A percentile compares a stretch with the other conserved stretches of the same genome.
Conservation (phyloP, 2,797 vertebrate genomes). For the Scolopax rusticola region DNA sequence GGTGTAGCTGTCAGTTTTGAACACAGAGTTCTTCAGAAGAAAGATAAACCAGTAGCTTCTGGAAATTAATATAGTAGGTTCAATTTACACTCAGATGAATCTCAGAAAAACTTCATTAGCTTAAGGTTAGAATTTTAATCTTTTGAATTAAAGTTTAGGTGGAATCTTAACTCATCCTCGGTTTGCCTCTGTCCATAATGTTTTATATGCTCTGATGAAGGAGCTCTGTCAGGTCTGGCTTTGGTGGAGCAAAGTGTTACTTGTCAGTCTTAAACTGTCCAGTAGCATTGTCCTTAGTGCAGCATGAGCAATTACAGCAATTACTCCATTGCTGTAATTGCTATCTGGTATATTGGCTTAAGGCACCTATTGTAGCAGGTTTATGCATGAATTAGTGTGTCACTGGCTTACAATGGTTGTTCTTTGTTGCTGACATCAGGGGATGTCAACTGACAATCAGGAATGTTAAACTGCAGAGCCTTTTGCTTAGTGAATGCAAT, state of each 20-base stretch:
- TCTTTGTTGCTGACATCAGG: neutral
- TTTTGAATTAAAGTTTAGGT: neutral
- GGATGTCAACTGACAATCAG: fast-evolving
- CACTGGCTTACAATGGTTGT: neutral
- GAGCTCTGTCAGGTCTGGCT: neutral
- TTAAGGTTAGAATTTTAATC: neutral
- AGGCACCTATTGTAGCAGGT: neutral
- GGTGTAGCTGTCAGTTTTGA: neutral
- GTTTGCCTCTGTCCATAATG: neutral
- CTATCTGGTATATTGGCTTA: neutral
- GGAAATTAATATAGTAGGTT: neutral
- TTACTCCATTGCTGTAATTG: neutral
- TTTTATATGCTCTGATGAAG: neutral
- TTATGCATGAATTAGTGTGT: fast-evolving
- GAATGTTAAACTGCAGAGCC: neutral
- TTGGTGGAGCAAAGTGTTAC: neutral
- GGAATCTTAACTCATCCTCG: neutral
- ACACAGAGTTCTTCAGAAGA: neutral
- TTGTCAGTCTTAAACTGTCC: neutral
- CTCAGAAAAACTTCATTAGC: neutral
- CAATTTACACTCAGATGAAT: neutral
- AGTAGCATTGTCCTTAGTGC: neutral
- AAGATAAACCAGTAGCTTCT: neutral
- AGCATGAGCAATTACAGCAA: neutral
- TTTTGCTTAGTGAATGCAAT: neutral